phyloP scores from a whole-genome alignment of 2,888 invertebrate species.

The Parnassius smintheus region DNA sequence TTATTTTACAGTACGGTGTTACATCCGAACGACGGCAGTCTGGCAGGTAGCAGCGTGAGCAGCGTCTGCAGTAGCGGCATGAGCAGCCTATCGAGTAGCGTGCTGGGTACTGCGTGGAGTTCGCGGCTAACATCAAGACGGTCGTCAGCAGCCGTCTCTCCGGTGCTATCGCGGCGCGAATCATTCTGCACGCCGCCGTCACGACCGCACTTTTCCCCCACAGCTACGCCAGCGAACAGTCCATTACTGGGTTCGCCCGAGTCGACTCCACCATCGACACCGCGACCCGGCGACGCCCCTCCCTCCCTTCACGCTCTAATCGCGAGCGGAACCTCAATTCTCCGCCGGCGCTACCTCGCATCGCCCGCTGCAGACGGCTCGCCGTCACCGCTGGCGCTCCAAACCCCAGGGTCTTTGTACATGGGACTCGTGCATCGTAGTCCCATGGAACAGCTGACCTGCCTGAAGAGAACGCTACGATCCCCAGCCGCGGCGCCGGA shows the following conservation, averaged over 20 bases:
- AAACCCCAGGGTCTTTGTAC: slow-evolving; percentile 81
- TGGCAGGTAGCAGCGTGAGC: slow-evolving; percentile 84
- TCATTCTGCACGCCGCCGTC: slow-evolving; percentile 88
- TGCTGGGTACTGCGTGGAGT: slow-evolving; percentile 83
- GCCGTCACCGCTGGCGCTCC: slow-evolving; percentile 83
- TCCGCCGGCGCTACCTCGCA: slow-evolving; percentile 75
- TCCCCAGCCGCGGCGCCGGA: slow-evolving; percentile 66
- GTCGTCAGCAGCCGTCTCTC: slow-evolving; percentile 75
- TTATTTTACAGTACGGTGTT: slow-evolving; percentile 85
- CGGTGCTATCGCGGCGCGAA: slow-evolving; percentile 86
- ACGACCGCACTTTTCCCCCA: slow-evolving; percentile 86
- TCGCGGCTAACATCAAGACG: slow-evolving; percentile 82
- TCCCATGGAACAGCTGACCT: slow-evolving; percentile 90
- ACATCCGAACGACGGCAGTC: slow-evolving; percentile 93
- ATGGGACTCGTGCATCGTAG: slow-evolving; percentile 84
- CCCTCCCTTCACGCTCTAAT: slow-evolving; percentile 78
- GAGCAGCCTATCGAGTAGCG: slow-evolving; percentile 74
- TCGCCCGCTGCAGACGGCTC: slow-evolving; percentile 82
- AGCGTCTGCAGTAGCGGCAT: slow-evolving; percentile 82
- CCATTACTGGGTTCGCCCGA: slow-evolving; percentile 85
- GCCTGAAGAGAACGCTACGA: slow-evolving; percentile 81
- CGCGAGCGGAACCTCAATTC: slow-evolving; percentile 71
- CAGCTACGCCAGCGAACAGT: slow-evolving; percentile 94
- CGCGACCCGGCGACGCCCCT: slow-evolving; percentile 84
- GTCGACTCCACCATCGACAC: slow-evolving; percentile 75